These are phyloP conservation scores for Acromyrmex echinatior DNA, from an alignment of 1,140 invertebrate genomes.

Conservation along the genomic window DNA sequence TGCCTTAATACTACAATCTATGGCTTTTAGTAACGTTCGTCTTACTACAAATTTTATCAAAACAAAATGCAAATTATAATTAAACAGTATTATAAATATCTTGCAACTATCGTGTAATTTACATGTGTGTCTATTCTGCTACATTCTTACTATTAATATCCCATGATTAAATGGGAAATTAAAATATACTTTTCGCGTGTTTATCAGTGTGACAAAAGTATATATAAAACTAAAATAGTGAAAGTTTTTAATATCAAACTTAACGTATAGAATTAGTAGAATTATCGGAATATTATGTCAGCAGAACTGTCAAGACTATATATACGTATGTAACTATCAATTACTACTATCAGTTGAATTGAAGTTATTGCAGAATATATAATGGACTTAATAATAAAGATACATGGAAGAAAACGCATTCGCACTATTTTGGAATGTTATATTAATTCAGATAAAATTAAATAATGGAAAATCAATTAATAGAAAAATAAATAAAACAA, in stretches of 20 bases:
- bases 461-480: slow-evolving; percentile 50
- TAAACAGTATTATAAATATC: slow-evolving; percentile 45
- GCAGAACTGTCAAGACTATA: slow-evolving; percentile 30
- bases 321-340: slow-evolving; percentile 33
- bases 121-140: slow-evolving; percentile 40
- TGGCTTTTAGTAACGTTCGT: slow-evolving; percentile 55
- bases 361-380: slow-evolving; percentile 21
- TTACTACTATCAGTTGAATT: background rate
- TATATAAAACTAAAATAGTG: slow-evolving; percentile 51
- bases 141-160: slow-evolving; percentile 36
- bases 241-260: slow-evolving; percentile 52
- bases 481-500: slow-evolving; percentile 58
- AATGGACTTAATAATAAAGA: slow-evolving; percentile 44
- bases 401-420: slow-evolving; percentile 54
- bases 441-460: slow-evolving; percentile 44
- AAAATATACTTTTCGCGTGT: slow-evolving; percentile 22
- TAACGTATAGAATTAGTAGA: slow-evolving; percentile 37
- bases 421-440: slow-evolving; percentile 69
- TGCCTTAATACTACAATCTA: slow-evolving; percentile 70
- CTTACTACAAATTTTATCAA: slow-evolving; percentile 42
- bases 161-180: background rate
- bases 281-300: slow-evolving; percentile 19
- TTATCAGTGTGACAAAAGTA: slow-evolving; percentile 33
- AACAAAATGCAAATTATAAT: slow-evolving; percentile 56
- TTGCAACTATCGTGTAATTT: slow-evolving; percentile 43